Evolutionary conservation across 2,797 vertebrate genomes (phyloP).

Genomic region (Gorsachius magnificus): DNA sequence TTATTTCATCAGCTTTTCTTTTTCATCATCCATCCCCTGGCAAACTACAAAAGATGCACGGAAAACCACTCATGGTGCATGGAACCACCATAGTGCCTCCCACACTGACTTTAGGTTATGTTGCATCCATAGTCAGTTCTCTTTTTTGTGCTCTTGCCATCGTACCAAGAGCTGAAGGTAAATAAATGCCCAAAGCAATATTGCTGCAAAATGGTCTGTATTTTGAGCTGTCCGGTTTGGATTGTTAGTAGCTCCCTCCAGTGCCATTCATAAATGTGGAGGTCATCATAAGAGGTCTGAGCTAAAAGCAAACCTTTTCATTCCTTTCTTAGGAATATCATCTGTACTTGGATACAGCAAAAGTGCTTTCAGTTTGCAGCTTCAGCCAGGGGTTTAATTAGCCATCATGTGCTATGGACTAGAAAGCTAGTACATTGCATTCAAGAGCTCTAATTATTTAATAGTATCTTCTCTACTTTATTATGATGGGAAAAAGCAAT

Average conservation of each 20-base stretch:
- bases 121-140: neutral
- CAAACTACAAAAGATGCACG: neutral
- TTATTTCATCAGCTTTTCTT: neutral
- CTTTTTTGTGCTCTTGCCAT: neutral
- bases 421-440: constrained; percentile 33
- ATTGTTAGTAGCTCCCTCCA: neutral
- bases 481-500: neutral
- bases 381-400: constrained; percentile 33
- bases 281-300: neutral
- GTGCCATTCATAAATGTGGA: neutral
- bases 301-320: constrained; percentile 20
- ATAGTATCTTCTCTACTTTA: neutral
- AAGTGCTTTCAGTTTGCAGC: neutral
- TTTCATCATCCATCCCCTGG: neutral
- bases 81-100: neutral
- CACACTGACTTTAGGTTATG: neutral
- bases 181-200: neutral
- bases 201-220: neutral
- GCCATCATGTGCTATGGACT: constrained; percentile 8
- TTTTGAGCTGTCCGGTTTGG: neutral
- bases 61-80: neutral
- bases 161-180: neutral
- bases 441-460: constrained; percentile 41
- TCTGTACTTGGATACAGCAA: neutral
- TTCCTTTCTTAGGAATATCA: neutral